Conservation (phyloP, 2,113 vertebrate species). For the Deroptyus accipitrinus region DNA sequence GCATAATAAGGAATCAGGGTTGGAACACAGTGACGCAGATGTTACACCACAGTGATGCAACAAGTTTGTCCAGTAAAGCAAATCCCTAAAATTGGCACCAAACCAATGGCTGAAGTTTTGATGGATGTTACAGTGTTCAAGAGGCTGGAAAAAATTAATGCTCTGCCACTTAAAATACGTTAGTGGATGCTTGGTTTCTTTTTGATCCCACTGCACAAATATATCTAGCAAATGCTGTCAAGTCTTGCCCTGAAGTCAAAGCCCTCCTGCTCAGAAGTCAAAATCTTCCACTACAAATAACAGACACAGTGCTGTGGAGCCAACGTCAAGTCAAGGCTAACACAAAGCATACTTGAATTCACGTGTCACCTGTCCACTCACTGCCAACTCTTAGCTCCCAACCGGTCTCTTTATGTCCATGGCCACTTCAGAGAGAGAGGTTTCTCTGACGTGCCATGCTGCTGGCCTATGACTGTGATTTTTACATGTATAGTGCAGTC, state of each 20-base stretch:
- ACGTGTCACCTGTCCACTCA: not conserved
- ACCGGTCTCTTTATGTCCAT: not conserved
- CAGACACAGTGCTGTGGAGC: not conserved
- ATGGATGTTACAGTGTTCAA: not conserved
- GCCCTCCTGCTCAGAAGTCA: not conserved
- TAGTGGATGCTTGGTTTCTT: not conserved
- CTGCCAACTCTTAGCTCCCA: not conserved
- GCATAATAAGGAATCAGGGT: not conserved
- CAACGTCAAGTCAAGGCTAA: not conserved
- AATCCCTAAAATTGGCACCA: not conserved
- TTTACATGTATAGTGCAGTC: not conserved
- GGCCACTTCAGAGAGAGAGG: not conserved
- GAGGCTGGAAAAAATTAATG: not conserved
- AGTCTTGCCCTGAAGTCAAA: not conserved
- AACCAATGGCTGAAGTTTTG: not conserved
- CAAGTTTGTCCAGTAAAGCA: not conserved
- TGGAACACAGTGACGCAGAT: not conserved
- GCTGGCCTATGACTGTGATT: not conserved
- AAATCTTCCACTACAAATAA: not conserved
- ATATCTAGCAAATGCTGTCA: not conserved
- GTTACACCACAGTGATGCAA: not conserved
- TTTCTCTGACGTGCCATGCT: not conserved
- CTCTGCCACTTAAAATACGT: not conserved
- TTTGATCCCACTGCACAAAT: not conserved
- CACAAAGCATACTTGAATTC: not conserved